Base-by-base conservation (phyloP, 1,140 invertebrate species). In the Patella vulgata region DNA sequence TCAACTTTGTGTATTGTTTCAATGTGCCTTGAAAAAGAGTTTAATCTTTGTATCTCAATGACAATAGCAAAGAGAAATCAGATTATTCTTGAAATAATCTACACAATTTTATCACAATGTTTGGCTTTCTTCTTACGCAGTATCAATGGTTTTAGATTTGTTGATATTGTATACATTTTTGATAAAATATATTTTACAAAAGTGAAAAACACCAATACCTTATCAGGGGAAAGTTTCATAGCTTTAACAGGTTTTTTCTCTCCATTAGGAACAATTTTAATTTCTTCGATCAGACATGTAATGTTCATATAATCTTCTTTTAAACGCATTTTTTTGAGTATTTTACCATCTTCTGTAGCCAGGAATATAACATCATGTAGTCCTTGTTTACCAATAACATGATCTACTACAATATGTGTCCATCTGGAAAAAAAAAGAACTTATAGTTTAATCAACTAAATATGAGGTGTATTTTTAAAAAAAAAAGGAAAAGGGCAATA, bases 281-380 rank as follows among this genome's bases (percentile, higher is more conserved):
- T 93, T 52, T 93, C 87, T 81, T 97, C 94, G 19, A 96, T 87
- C 3, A 96, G 83, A 82, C 95, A 97, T 0, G 93, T 89, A 59
- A 53, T 46, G n/a, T 65, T 63, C 30, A 27, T 91, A n/a, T n/a
- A n/a, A 85, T 0, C 86, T 87, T 17, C 86, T 73, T 6, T 93
- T 90, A 69, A 92, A 80, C 94, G 84, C 0, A 91, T 89, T 67
- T 96, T 87, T 79, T 97, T 97, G 70, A 93, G 90, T 11, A 97
- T 88, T 9, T 89, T 77, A 21, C 92, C 92, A 0, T 87, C 87
- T 2, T 87, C 85, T 11, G 92, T 94, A 12, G 92, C 89, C 5
- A 95, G 90, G 78, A 93, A 96, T 11, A 71, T 56, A 11, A 79
- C 77, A 47, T 75, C 75, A 56, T 75, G 62, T 3, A 71, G 62